Percentiles rank a stretch among this genome's conserved stretches.
Conservation (phyloP, 2,797 vertebrate genomes). For the Sorex maritimensis region DNA sequence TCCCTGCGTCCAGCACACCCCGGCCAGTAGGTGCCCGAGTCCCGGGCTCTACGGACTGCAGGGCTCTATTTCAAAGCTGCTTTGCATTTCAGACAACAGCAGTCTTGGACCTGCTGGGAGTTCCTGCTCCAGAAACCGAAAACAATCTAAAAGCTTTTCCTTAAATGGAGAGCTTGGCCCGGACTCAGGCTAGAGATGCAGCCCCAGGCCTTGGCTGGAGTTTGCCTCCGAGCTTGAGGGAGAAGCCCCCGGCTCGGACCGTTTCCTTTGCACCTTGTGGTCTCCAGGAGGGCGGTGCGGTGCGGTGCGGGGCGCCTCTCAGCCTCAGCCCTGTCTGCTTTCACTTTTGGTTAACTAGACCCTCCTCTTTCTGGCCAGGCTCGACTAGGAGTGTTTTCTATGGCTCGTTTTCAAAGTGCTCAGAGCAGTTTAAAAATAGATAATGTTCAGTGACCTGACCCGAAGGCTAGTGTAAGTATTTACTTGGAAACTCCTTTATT, state of each 20-base stretch:
- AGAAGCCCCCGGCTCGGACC: not conserved
- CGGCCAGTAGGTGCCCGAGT: not conserved
- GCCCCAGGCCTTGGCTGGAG: not conserved
- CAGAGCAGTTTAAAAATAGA: conserved; percentile 79
- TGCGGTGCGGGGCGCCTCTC: not conserved
- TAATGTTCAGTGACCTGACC: conserved; percentile 74
- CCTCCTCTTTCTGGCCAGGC: conserved; percentile 43
- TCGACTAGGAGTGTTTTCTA: conserved; percentile 66
- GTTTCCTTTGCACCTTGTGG: not conserved
- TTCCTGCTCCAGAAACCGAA: conserved; percentile 59
- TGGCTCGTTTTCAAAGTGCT: conserved; percentile 76
- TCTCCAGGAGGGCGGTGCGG: not conserved
- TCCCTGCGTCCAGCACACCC: not conserved
- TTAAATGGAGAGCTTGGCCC: conserved; percentile 9
- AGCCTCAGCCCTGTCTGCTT: conserved; percentile 69
- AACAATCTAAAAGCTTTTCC: conserved; percentile 43
- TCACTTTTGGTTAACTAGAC: conserved; percentile 83
- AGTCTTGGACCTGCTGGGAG: conserved; percentile 28
- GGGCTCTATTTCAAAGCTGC: conserved; percentile 40
- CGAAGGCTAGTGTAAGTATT: conserved; percentile 73
- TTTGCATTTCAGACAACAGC: conserved; percentile 63
- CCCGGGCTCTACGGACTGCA: conserved; percentile 63
- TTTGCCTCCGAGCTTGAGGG: no score
- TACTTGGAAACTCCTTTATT: conserved; percentile 3
- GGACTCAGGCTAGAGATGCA: not conserved